Percentiles rank a stretch among this genome's conserved stretches.
Evolutionary conservation across 2,888 invertebrate genomes (phyloP).

Genomic region (Ganaspis brasiliensis): DNA sequence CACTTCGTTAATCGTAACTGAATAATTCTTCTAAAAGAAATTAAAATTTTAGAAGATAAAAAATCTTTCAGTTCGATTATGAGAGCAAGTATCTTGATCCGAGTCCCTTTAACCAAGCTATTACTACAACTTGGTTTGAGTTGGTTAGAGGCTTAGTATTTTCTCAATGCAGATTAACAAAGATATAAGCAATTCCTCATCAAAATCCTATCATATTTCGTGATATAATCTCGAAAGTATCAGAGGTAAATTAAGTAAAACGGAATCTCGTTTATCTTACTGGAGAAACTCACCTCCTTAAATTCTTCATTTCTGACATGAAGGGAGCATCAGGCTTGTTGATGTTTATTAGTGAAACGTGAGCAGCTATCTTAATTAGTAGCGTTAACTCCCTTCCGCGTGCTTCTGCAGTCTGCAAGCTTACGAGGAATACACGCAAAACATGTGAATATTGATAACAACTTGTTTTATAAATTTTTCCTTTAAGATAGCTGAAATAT

Average conservation of each 20-base stretch:
- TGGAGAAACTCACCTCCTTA: neutral
- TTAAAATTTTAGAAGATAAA: too few relatives aligned
- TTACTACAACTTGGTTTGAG: too few relatives aligned
- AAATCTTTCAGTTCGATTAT: too few relatives aligned
- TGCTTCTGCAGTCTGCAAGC: conserved; percentile 42
- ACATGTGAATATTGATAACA: neutral
- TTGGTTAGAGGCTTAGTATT: too few relatives aligned
- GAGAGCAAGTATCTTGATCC: too few relatives aligned
- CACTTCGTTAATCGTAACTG: too few relatives aligned
- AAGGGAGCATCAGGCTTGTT: neutral
- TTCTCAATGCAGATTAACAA: too few relatives aligned
- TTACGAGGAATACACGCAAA: neutral
- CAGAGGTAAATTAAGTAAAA: neutral
- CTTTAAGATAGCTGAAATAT: neutral
- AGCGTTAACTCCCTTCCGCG: conserved; percentile 56
- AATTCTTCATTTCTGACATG: neutral
- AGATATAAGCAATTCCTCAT: neutral
- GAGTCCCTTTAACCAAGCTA: too few relatives aligned
- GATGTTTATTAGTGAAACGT: conserved; percentile 60
- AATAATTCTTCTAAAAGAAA: too few relatives aligned
- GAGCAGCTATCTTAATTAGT: conserved; percentile 61
- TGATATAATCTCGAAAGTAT: neutral
- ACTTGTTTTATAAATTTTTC: neutral
- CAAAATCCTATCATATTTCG: neutral
- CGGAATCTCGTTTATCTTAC: conserved; percentile 18